phyloP scores from a whole-genome alignment of 2,888 invertebrate species.

The Lasioglossum morio region DNA sequence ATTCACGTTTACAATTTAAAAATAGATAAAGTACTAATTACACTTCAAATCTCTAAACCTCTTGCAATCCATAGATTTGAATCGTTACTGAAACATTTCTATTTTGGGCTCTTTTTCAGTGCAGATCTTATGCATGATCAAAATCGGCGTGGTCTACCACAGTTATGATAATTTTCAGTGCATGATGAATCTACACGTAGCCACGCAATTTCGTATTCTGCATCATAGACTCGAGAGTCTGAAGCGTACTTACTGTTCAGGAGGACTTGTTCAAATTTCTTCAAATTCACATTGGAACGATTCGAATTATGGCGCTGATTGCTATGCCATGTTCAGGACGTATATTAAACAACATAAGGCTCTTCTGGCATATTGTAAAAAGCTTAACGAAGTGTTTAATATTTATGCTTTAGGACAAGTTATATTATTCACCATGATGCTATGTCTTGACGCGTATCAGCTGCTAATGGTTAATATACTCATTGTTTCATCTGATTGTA shows the following conservation, averaged over 20 bases:
- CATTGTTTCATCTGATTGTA: not conserved
- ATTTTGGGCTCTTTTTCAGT: not conserved
- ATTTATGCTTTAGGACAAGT: conserved; percentile 53
- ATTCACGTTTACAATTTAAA: no score
- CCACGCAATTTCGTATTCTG: conserved; percentile 73
- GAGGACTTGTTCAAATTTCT: not conserved
- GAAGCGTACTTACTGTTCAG: not conserved
- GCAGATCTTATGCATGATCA: conserved; percentile 52
- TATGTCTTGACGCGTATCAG: conserved; percentile 68
- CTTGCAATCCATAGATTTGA: not conserved
- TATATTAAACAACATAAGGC: conserved; percentile 59
- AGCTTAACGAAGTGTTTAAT: conserved; percentile 62
- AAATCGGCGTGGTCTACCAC: conserved; percentile 62
- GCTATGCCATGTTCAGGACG: conserved; percentile 45
- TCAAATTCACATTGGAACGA: not conserved
- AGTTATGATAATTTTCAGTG: conserved; percentile 69
- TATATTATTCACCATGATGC: conserved; percentile 49
- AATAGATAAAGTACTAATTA: no score
- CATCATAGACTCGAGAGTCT: conserved; percentile 53
- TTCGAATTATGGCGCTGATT: not conserved
- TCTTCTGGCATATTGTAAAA: conserved; percentile 58
- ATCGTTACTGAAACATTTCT: not conserved
- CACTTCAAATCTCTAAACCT: no score
- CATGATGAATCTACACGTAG: conserved; percentile 63
- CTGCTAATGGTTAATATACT: conserved; percentile 61